Percentiles rank a stretch among this genome's conserved stretches.
Evolutionary conservation across 2,797 vertebrate genomes (phyloP).

Genomic region (Mus spretus): DNA sequence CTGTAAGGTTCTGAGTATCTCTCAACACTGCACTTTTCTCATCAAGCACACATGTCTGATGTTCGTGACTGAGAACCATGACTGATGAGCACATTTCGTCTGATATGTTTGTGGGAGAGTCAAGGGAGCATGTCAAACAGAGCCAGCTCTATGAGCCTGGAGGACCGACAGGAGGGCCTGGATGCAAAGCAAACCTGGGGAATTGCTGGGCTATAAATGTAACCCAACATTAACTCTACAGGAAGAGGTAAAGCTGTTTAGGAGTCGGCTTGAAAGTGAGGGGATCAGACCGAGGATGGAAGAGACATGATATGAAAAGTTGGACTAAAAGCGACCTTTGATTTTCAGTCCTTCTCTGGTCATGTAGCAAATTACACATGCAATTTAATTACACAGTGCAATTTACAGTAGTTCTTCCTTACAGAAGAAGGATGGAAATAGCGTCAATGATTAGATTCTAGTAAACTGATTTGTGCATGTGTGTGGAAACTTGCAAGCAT

Average conservation of each 20-base stretch:
- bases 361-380: neutral
- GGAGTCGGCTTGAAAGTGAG: neutral
- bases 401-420: neutral
- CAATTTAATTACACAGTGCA: neutral
- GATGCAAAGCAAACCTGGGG: constrained; percentile 69
- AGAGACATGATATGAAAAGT: neutral
- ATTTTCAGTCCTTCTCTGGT: neutral
- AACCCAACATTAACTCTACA: constrained; percentile 72
- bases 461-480: neutral
- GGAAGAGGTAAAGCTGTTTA: constrained; percentile 56
- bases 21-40: constrained; percentile 38
- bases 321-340: neutral
- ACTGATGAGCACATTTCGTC: constrained; percentile 76
- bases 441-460: neutral
- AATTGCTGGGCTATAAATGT: constrained; percentile 71
- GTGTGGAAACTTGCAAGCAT: neutral
- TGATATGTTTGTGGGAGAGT: constrained; percentile 45
- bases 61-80: constrained; percentile 61
- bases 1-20: neutral
- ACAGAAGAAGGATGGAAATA: neutral
- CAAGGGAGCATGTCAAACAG: constrained; percentile 68
- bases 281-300: neutral
- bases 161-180: constrained; percentile 73
- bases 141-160: constrained; percentile 14
- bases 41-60: constrained; percentile 54